phyloP scores from a whole-genome alignment of 2,888 invertebrate genomes.

The Morpho achilles region DNA sequence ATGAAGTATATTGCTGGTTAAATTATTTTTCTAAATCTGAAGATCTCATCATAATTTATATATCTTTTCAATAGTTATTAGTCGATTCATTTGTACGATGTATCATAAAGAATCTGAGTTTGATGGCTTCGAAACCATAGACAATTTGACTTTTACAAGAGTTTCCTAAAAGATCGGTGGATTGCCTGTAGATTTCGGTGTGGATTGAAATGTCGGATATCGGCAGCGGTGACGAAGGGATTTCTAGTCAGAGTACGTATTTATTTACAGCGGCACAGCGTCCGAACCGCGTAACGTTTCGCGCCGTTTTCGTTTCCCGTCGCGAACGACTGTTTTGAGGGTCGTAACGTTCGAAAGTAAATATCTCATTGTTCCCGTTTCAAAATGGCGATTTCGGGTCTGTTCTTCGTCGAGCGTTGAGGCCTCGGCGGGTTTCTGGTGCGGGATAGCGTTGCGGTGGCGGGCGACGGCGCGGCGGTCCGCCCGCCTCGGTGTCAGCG shows the following conservation, averaged over 20 bases:
- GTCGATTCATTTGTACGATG: neutral
- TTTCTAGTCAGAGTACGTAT: slow-evolving; percentile 88
- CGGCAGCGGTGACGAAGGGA: slow-evolving; percentile 89
- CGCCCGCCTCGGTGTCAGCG: slow-evolving; percentile 60
- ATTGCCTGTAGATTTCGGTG: slow-evolving; percentile 74
- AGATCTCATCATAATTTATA: too few relatives aligned
- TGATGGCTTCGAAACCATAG: slow-evolving; percentile 66
- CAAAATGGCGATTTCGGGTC: slow-evolving; percentile 76
- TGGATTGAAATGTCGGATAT: slow-evolving; percentile 86
- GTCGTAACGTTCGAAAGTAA: slow-evolving; percentile 68
- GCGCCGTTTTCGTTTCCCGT: slow-evolving; percentile 48
- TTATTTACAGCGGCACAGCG: slow-evolving; percentile 50
- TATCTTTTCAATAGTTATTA: too few relatives aligned
- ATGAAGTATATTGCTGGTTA: too few relatives aligned
- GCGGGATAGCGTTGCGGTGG: slow-evolving; percentile 29
- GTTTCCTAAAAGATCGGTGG: slow-evolving; percentile 71
- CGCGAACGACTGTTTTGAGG: slow-evolving; percentile 45
- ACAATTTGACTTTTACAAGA: slow-evolving; percentile 56
- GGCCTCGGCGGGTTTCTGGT: slow-evolving; percentile 34
- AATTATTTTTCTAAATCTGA: too few relatives aligned
- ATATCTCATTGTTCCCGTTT: slow-evolving; percentile 78
- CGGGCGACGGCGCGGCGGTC: slow-evolving; percentile 49
- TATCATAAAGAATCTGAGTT: slow-evolving; percentile 47
- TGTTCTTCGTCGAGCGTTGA: slow-evolving; percentile 38
- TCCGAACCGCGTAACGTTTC: slow-evolving; percentile 38